phyloP scores from a whole-genome alignment of 2,113 vertebrate species.

The Phyllostomus discolor region DNA sequence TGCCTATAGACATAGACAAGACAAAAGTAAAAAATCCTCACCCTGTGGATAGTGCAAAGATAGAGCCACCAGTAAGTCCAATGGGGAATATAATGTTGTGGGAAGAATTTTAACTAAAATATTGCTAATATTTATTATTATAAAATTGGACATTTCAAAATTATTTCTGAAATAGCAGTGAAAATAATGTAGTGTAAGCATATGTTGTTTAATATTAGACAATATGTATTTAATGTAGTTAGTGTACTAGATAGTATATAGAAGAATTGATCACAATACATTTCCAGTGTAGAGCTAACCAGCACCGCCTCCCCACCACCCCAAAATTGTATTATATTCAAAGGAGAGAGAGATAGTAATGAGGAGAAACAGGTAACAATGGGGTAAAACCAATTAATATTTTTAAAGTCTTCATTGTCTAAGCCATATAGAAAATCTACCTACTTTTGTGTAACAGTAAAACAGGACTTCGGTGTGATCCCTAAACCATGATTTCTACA shows the following conservation, averaged over 20 bases:
- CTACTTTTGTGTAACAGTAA: neutral
- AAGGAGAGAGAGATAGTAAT: neutral
- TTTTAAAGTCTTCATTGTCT: constrained; percentile 6
- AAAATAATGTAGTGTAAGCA: neutral
- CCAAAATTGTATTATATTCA: neutral
- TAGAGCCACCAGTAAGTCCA: constrained; percentile 89
- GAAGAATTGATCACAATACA: neutral
- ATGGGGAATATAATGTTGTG: neutral
- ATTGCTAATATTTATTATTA: constrained; percentile 10
- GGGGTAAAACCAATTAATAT: neutral
- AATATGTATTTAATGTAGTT: constrained; percentile 3
- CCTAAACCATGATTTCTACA: neutral
- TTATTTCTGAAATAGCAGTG: constrained; percentile 25
- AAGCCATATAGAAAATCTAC: neutral
- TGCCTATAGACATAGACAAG: constrained; percentile 95
- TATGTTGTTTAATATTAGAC: neutral
- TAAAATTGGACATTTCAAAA: constrained; percentile 11
- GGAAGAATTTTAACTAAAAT: constrained; percentile 1
- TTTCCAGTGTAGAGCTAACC: neutral
- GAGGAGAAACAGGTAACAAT: neutral
- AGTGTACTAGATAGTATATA: neutral
- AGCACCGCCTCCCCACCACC: neutral
- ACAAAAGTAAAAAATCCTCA: constrained; percentile 86
- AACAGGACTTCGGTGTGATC: neutral
- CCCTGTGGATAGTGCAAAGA: constrained; percentile 82